These are phyloP conservation scores for Eumaeus atala DNA, from an alignment of 1,140 invertebrate genomes.

Conservation along the genomic window DNA sequence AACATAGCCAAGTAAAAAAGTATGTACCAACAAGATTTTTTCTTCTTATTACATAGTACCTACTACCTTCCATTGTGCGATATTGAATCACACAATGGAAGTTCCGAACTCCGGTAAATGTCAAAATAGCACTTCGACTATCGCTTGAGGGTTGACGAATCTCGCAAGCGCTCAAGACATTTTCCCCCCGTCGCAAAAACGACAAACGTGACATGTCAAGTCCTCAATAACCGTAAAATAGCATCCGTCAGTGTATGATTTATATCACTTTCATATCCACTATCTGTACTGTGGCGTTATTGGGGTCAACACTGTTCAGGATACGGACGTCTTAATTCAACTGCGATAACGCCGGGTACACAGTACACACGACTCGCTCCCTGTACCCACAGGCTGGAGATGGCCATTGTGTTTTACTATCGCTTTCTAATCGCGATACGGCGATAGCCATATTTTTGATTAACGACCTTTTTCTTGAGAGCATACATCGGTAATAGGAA, in stretches of 20 bases:
- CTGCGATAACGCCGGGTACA: conserved; percentile 20
- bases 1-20: no score
- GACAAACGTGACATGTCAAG: neutral
- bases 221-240: conserved; percentile 6
- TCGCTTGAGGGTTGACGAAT: no score
- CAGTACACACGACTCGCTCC: neutral
- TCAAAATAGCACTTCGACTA: no score
- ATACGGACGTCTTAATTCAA: conserved; percentile 49
- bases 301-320: conserved; percentile 42
- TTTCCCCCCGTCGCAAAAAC: no score
- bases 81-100: no score
- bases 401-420: neutral
- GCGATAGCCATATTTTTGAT: neutral
- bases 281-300: conserved; percentile 31
- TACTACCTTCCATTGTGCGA: no score
- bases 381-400: neutral
- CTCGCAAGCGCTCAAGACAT: no score
- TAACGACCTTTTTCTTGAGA: neutral
- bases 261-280: conserved; percentile 30
- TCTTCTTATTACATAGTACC: no score
- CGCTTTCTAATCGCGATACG: conserved; percentile 5
- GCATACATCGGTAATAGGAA: no score
- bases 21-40: no score
- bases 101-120: no score
- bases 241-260: conserved; percentile 35